Conservation (phyloP, 2,888 invertebrate genomes). For the Hipparchia semele region DNA sequence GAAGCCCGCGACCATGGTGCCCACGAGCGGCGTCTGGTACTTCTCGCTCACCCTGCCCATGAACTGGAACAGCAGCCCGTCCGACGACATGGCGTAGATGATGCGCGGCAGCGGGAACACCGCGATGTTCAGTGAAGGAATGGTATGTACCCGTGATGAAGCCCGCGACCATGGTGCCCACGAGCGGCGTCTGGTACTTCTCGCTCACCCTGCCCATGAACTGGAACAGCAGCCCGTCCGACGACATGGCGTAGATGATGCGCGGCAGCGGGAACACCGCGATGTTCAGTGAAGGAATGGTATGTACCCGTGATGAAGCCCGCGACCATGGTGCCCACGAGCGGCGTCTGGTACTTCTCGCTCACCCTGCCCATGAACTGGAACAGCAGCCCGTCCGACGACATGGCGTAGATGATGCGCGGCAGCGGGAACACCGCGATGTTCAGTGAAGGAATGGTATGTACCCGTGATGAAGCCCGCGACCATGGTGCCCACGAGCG, state of each 20-base stretch:
- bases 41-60: slow-evolving; percentile 88
- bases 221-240: slow-evolving; percentile 91
- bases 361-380: slow-evolving; percentile 88
- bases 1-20: slow-evolving; percentile 89
- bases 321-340: slow-evolving; percentile 89
- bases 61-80: slow-evolving; percentile 91
- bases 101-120: slow-evolving; percentile 94
- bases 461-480: slow-evolving; percentile 72
- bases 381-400: slow-evolving; percentile 92
- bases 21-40: slow-evolving; percentile 91
- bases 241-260: slow-evolving; percentile 94
- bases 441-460: too few species aligned
- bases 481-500: too few species aligned
- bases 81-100: slow-evolving; percentile 94
- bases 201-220: slow-evolving; percentile 88
- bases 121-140: slow-evolving; percentile 56
- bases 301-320: slow-evolving; percentile 84
- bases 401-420: slow-evolving; percentile 94
- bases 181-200: slow-evolving; percentile 90
- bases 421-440: slow-evolving; percentile 92
- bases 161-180: slow-evolving; percentile 90
- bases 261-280: slow-evolving; percentile 94
- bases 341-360: slow-evolving; percentile 89
- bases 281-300: too few species aligned
- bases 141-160: slow-evolving; percentile 78